Percentiles rank a stretch among this genome's conserved stretches.
phyloP scores from a whole-genome alignment of 2,888 invertebrate genomes.

The Eilema caniola region DNA sequence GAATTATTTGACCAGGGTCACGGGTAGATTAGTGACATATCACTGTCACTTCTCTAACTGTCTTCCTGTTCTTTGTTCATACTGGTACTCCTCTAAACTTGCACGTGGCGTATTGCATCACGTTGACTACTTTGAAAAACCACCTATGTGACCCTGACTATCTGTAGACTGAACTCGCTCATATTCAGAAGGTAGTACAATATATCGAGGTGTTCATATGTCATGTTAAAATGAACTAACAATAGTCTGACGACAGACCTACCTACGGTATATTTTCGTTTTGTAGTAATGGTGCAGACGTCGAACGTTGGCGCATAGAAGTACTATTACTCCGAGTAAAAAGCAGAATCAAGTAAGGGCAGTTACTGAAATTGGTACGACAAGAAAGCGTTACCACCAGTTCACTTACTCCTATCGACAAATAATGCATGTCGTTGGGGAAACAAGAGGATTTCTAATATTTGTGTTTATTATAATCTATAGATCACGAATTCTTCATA shows the following conservation, averaged over 20 bases:
- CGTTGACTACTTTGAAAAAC: background rate
- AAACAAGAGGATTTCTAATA: background rate
- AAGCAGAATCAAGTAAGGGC: background rate
- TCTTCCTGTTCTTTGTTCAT: background rate
- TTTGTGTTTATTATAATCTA: background rate
- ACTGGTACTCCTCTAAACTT: background rate
- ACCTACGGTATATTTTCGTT: background rate
- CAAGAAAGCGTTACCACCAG: background rate
- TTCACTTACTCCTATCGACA: background rate
- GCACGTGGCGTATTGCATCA: background rate
- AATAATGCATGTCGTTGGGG: background rate
- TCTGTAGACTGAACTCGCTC: background rate
- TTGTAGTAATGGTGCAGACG: background rate
- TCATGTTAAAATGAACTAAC: background rate
- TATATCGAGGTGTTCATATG: background rate
- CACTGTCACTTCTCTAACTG: background rate
- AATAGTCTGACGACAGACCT: background rate
- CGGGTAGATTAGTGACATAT: background rate
- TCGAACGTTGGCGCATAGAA: background rate
- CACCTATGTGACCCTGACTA: background rate
- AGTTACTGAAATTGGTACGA: background rate
- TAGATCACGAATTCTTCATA: background rate
- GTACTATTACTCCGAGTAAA: background rate
- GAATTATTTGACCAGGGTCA: background rate
- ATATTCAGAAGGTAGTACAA: no score